These are phyloP conservation scores for Psammodynastes pulverulentus DNA, from an alignment of 2,113 vertebrate genomes.

Conservation along the genomic window DNA sequence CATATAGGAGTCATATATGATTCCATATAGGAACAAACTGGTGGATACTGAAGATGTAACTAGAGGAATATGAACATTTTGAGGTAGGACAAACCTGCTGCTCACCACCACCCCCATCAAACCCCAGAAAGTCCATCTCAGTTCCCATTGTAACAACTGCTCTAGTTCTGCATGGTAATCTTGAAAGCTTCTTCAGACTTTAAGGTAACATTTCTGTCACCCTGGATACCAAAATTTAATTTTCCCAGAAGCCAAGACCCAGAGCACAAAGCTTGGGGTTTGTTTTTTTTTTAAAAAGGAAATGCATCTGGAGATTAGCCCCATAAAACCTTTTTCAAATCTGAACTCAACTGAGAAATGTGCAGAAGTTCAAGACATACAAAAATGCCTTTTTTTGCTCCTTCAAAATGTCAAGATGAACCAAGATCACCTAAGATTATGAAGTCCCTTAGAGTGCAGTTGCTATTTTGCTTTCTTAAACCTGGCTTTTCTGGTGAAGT, in stretches of 20 bases:
- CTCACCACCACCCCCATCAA: not conserved
- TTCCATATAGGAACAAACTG: not conserved
- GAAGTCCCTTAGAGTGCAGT: not conserved
- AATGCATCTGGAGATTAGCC: not conserved
- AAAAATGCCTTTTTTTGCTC: not conserved
- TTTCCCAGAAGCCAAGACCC: not conserved
- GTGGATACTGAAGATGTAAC: not conserved
- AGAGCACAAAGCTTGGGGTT: not conserved
- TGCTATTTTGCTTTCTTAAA: not conserved
- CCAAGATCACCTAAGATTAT: not conserved
- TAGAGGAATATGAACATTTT: not conserved
- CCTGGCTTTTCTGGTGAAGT: slow-evolving; percentile 1
- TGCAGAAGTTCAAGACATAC: not conserved
- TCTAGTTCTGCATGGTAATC: not conserved
- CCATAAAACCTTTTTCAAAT: not conserved
- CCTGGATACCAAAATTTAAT: slow-evolving; percentile 3
- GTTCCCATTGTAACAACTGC: not conserved
- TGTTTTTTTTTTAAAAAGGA: slow-evolving; percentile 9
- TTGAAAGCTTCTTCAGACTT: slow-evolving; percentile 6
- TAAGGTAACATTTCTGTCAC: not conserved
- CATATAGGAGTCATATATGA: not conserved
- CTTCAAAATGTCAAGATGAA: slow-evolving; percentile 16
- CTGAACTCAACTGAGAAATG: not conserved
- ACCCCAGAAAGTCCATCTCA: not conserved
- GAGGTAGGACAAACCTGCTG: not conserved